A percentile compares a stretch with the other conserved stretches of the same genome.
These are phyloP conservation scores for Ailuropoda melanoleuca DNA, from an alignment of 2,113 vertebrate genomes.

Conservation along the genomic window DNA sequence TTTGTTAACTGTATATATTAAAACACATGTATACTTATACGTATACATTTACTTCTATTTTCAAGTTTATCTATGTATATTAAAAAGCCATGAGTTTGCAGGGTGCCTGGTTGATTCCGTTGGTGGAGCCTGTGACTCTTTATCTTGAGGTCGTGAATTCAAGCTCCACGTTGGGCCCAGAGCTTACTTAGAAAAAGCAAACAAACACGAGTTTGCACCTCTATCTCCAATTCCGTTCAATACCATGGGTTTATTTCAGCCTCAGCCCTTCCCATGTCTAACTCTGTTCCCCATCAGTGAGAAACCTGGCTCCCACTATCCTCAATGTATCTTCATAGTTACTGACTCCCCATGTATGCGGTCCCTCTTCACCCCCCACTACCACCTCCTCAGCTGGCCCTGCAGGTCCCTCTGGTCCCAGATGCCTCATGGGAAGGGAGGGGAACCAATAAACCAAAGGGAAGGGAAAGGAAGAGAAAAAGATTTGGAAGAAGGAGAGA, in stretches of 20 bases:
- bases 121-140: neutral
- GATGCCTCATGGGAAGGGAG: neutral
- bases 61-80: neutral
- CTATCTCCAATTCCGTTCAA: neutral
- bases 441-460: neutral
- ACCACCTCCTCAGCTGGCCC: neutral
- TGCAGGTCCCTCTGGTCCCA: neutral
- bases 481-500: neutral
- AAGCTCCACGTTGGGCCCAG: neutral
- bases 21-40: neutral
- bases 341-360: neutral
- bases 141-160: neutral
- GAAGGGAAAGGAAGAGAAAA: neutral
- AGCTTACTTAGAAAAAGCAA: neutral
- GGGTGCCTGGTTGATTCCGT: neutral
- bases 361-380: neutral
- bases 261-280: neutral
- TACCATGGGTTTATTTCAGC: neutral
- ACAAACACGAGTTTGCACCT: neutral
- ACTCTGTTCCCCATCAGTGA: neutral
- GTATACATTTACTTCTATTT: neutral
- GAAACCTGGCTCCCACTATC: neutral
- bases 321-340: neutral
- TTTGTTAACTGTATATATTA: neutral
- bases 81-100: neutral